Percentiles rank a stretch among this genome's conserved stretches.
Evolutionary conservation across 1,140 invertebrate species (phyloP).

Genomic region (Panulirus ornatus): DNA sequence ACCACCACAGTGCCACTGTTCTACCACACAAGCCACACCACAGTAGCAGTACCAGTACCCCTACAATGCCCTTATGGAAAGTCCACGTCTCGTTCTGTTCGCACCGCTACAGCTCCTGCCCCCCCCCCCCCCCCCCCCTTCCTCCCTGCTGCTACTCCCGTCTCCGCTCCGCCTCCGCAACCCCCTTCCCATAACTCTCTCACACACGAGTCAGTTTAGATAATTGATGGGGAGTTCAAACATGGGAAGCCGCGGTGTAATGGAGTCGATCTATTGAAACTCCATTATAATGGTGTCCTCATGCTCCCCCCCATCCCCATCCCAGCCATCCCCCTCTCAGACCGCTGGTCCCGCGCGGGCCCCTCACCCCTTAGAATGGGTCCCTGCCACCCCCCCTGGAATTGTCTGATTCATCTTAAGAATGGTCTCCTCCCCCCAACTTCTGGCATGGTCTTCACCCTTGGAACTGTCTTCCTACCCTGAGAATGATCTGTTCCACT

Average conservation of each 20-base stretch:
- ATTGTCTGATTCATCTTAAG: no score
- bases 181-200: not conserved
- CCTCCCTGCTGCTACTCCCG: not conserved
- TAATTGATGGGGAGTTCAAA: conserved; percentile 61
- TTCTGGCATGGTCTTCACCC: not conserved
- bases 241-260: conserved; percentile 25
- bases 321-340: not conserved
- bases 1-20: no score
- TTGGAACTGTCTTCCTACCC: not conserved
- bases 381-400: not conserved
- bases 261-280: conserved; percentile 50
- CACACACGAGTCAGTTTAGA: conserved; percentile 30
- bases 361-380: not conserved
- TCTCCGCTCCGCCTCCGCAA: not conserved
- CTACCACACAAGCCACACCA: no score
- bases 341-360: no score
- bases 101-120: no score
- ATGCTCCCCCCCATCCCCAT: not conserved
- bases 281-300: conserved; percentile 3
- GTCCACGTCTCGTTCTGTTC: no score
- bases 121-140: not conserved
- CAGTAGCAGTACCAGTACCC: no score
- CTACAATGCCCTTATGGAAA: no score
- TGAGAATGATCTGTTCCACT: not conserved
- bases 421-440: no score